Evolutionary conservation across 30 jellyfish, hydroid and myxozoan species (phyloP).

Genomic region (Aurelia sp.): DNA sequence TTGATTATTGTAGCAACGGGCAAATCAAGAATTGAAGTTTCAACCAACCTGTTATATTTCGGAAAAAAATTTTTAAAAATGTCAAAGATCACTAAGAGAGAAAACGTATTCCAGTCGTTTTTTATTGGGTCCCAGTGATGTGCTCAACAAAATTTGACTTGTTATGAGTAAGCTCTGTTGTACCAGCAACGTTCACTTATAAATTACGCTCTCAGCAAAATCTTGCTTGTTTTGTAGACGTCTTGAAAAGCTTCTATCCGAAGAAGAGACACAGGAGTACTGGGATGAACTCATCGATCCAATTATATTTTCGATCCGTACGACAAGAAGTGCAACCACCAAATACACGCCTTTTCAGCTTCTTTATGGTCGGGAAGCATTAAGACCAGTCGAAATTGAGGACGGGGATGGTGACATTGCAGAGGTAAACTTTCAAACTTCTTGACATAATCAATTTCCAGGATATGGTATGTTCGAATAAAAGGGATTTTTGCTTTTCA

Average conservation of each 20-base stretch:
- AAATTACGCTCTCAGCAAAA: too few species aligned
- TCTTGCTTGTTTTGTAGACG: background rate
- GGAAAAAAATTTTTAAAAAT: too few species aligned
- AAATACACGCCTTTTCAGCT: constrained; percentile 33
- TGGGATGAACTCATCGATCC: constrained; percentile 45
- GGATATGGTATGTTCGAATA: background rate
- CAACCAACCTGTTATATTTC: too few species aligned
- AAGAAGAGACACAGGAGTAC: constrained; percentile 25
- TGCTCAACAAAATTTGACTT: too few species aligned
- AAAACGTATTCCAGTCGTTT: too few species aligned
- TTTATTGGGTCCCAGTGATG: too few species aligned
- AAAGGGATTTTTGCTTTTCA: background rate
- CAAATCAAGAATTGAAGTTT: too few species aligned
- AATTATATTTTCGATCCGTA: constrained; percentile 14
- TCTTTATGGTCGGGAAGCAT: constrained; percentile 38
- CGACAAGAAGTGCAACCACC: constrained; percentile 21
- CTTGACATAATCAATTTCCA: background rate
- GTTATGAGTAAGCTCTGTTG: too few species aligned
- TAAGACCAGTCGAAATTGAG: constrained; percentile 15
- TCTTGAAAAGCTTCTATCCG: constrained; percentile 29
- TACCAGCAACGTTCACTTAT: too few species aligned
- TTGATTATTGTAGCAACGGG: too few species aligned
- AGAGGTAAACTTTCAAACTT: background rate
- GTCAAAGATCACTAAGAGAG: too few species aligned
- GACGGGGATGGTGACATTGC: constrained; percentile 16